phyloP scores from a whole-genome alignment of 1,140 invertebrate species.

The Pseudomyrmex concolor region DNA sequence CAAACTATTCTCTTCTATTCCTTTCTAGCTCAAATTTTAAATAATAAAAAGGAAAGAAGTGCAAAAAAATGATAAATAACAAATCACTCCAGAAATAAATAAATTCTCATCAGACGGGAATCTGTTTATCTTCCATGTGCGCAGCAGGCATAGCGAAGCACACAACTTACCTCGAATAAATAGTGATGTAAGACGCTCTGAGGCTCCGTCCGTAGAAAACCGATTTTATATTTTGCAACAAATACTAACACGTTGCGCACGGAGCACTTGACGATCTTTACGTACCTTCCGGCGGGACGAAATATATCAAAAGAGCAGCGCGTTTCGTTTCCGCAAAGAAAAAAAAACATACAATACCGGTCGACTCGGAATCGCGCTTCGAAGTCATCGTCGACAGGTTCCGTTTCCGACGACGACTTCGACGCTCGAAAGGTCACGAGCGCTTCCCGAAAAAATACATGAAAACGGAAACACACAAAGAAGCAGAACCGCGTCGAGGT shows the following conservation, averaged over 20 bases:
- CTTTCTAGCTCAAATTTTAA: background rate
- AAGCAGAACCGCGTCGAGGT: constrained; percentile 7
- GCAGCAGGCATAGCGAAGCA: background rate
- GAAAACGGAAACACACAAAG: constrained; percentile 18
- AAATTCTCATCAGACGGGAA: background rate
- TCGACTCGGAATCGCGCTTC: background rate
- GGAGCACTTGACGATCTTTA: background rate
- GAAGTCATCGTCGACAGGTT: background rate
- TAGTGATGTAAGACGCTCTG: background rate
- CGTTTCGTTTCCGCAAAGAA: too few species aligned
- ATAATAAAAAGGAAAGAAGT: background rate
- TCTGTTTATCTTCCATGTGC: background rate
- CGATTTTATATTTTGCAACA: constrained; percentile 2
- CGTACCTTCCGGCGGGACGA: background rate
- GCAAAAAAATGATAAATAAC: background rate
- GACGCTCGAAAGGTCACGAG: constrained; percentile 5
- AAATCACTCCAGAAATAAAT: background rate
- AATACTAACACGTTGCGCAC: constrained; percentile 15
- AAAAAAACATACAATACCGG: background rate
- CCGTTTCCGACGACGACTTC: background rate
- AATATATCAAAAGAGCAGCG: too few species aligned
- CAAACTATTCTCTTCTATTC: background rate
- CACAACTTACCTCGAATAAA: background rate
- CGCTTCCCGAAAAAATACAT: constrained; percentile 8
- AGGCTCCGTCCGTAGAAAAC: background rate